phyloP scores from a whole-genome alignment of 2,113 vertebrate species.

The Dicerorhinus sumatrensis region DNA sequence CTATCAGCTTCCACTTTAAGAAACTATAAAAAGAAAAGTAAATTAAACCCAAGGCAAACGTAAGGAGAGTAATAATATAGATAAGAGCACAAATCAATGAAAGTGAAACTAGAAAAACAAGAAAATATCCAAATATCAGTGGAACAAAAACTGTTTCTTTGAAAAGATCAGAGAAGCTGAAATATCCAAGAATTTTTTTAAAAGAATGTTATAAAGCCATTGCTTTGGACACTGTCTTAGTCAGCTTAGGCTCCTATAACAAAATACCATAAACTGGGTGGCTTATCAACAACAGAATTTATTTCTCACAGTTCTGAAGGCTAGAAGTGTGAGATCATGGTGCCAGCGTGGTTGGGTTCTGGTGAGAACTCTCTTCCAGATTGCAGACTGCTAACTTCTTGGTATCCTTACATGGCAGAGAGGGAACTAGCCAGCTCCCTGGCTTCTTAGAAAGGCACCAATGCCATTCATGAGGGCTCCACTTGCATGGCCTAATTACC shows the following conservation, averaged over 20 bases:
- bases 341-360: background rate
- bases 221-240: background rate
- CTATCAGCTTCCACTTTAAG: background rate
- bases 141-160: background rate
- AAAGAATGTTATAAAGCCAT: background rate
- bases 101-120: conserved; percentile 34
- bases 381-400: background rate
- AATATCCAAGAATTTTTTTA: background rate
- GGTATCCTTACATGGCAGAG: background rate
- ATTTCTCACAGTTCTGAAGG: background rate
- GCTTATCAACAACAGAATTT: background rate
- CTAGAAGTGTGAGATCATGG: background rate
- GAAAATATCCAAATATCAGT: background rate
- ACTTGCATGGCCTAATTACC: background rate
- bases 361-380: background rate
- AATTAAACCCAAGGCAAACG: conserved; percentile 20
- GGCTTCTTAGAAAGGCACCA: background rate
- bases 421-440: background rate
- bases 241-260: background rate
- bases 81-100: background rate
- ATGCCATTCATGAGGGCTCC: background rate
- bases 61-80: background rate
- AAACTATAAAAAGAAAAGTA: background rate
- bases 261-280: background rate
- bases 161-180: background rate